Percentiles rank a stretch among this genome's conserved stretches.
Evolutionary conservation across 2,113 vertebrate genomes (phyloP).

Genomic region (Epinephelus moara): DNA sequence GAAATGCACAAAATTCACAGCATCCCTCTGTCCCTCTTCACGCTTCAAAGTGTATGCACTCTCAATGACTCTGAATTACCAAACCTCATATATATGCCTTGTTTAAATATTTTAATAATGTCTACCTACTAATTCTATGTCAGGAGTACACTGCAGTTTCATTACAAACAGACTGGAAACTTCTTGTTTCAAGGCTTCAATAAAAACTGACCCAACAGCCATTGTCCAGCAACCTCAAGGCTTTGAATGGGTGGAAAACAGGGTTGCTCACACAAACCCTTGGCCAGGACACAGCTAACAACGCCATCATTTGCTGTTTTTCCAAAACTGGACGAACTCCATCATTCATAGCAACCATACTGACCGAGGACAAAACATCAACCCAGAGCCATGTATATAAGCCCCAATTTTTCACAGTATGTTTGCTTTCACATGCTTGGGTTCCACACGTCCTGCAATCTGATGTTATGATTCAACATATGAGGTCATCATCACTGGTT

Average conservation of each 20-base stretch:
- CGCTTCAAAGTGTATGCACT: too few species aligned
- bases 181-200: background rate
- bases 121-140: background rate
- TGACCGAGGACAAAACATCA: conserved; percentile 22
- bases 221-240: background rate
- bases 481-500: conserved; percentile 43
- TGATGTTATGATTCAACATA: conserved; percentile 44
- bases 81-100: background rate
- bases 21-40: too few species aligned
- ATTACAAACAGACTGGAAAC: too few species aligned
- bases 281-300: background rate
- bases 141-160: background rate
- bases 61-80: too few species aligned
- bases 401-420: conserved; percentile 16
- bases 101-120: background rate
- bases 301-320: background rate
- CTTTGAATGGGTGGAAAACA: background rate
- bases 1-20: background rate
- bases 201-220: background rate
- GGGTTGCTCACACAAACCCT: background rate
- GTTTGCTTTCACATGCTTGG: conserved; percentile 46
- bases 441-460: conserved; percentile 4
- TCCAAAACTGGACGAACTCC: conserved; percentile 1
- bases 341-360: conserved; percentile 17
- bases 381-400: background rate